A percentile compares a stretch with the other conserved stretches of the same genome.
phyloP scores from a whole-genome alignment of 2,888 invertebrate species.

The Nephrocerus scutellatus region DNA sequence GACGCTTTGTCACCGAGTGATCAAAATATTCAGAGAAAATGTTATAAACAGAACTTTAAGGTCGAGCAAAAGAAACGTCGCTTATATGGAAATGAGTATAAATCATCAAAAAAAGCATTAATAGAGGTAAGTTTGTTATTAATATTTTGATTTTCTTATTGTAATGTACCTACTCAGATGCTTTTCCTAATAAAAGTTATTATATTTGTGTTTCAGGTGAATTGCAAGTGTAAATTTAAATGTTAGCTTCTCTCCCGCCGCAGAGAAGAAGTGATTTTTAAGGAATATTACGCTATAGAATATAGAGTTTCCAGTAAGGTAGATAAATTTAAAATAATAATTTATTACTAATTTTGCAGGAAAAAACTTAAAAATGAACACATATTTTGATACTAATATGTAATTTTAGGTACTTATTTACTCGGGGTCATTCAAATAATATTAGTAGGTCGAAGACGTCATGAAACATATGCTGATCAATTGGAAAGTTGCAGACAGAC shows the following conservation, averaged over 20 bases:
- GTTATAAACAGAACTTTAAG: constrained; percentile 7
- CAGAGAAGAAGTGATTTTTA: constrained; percentile 10
- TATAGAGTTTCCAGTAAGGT: constrained; percentile 7
- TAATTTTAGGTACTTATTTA: constrained; percentile 11
- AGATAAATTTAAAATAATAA: constrained; percentile 6
- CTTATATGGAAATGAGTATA: constrained; percentile 12
- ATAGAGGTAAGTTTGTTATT: constrained; percentile 8
- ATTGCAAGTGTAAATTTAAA: constrained; percentile 12
- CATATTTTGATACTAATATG: constrained; percentile 6
- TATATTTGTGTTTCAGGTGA: no score
- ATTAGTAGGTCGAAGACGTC: constrained; percentile 10
- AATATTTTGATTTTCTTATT: constrained; percentile 5
- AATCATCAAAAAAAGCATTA: constrained; percentile 12
- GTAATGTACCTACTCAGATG: constrained; percentile 2
- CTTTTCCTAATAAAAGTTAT: no score
- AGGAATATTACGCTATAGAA: constrained; percentile 9
- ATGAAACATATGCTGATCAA: constrained; percentile 8
- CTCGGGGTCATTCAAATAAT: constrained; percentile 8
- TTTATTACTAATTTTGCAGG: no score
- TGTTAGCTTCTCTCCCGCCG: constrained; percentile 6
- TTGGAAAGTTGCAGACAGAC: constrained; percentile 11
- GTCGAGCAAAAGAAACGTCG: constrained; percentile 12
- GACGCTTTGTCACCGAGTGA: constrained; percentile 1
- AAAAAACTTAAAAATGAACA: no score
- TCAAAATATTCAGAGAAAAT: constrained; percentile 10